phyloP scores from a whole-genome alignment of 1,140 invertebrate species.

The Orius insidiosus region DNA sequence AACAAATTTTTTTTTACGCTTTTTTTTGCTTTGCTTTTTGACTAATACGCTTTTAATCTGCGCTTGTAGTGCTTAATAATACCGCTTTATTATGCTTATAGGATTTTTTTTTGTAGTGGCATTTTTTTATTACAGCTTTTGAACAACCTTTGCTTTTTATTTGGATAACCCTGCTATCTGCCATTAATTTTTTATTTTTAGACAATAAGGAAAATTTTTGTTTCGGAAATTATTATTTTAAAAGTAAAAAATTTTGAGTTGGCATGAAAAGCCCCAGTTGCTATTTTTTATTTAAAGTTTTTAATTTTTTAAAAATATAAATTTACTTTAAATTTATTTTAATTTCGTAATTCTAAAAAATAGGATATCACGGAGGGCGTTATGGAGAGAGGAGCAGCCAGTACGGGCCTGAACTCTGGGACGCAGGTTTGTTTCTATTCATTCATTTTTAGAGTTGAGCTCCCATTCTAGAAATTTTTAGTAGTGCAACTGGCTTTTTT shows the following conservation, averaged over 20 bases:
- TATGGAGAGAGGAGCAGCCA: constrained; percentile 20
- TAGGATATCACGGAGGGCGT: constrained; percentile 19
- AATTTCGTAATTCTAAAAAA: constrained; percentile 4
- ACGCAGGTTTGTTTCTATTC: constrained; percentile 21
- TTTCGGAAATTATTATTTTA: constrained; percentile 5
- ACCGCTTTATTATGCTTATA: too few species aligned
- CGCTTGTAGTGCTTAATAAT: constrained; percentile 19
- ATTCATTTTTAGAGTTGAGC: neutral
- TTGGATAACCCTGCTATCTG: constrained; percentile 31
- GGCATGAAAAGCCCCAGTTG: neutral
- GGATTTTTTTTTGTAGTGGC: constrained; percentile 11
- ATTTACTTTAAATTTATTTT: neutral
- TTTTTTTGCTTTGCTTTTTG: constrained; percentile 11
- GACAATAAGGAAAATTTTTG: neutral
- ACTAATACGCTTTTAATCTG: too few species aligned
- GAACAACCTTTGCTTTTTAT: constrained; percentile 19
- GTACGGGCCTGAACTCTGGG: constrained; percentile 21
- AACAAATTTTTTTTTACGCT: constrained; percentile 5
- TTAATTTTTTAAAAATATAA: too few species aligned
- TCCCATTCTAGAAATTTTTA: too few species aligned
- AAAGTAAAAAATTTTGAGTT: neutral
- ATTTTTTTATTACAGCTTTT: constrained; percentile 13
- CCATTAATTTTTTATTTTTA: neutral
- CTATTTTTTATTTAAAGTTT: neutral
- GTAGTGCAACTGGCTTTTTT: neutral